A percentile compares a stretch with the other conserved stretches of the same genome.
phyloP scores from a whole-genome alignment of 2,888 invertebrate genomes.

The Cosmia pyralina region DNA sequence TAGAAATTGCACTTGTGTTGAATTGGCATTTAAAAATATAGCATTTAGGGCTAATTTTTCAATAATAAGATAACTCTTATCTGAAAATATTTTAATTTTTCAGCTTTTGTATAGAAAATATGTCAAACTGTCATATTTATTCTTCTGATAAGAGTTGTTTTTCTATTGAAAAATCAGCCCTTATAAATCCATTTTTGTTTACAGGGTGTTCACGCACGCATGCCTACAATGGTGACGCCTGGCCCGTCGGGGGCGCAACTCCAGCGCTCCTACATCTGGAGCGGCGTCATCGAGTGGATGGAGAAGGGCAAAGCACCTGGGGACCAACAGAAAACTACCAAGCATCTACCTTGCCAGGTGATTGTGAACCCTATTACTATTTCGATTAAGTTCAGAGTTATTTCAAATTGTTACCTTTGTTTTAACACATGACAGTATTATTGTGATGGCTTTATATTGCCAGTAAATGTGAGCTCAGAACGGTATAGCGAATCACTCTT shows the following conservation, averaged over 20 bases:
- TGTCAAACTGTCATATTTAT: too few species aligned
- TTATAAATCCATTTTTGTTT: neutral
- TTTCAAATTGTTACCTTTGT: neutral
- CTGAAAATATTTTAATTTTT: too few species aligned
- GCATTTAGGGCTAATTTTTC: neutral
- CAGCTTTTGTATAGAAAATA: too few species aligned
- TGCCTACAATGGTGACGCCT: constrained; percentile 77
- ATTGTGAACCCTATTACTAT: neutral
- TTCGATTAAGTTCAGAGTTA: neutral
- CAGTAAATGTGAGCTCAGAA: too few species aligned
- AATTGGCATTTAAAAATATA: neutral
- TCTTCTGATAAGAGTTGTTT: too few species aligned
- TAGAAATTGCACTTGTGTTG: neutral
- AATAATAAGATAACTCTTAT: too few species aligned
- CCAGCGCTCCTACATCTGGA: constrained; percentile 91
- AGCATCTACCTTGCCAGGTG: constrained; percentile 89
- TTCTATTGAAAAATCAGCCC: too few species aligned
- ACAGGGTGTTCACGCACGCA: constrained; percentile 74
- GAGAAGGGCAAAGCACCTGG: constrained; percentile 95
- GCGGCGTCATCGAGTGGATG: constrained; percentile 97
- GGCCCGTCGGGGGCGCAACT: constrained; percentile 71
- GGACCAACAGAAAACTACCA: constrained; percentile 95
- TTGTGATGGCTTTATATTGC: too few species aligned
- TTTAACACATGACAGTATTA: neutral
- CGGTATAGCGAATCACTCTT: too few species aligned